Evolutionary conservation across 2,113 vertebrate species (phyloP).

Genomic region (Hydrochoerus hydrochaeris): DNA sequence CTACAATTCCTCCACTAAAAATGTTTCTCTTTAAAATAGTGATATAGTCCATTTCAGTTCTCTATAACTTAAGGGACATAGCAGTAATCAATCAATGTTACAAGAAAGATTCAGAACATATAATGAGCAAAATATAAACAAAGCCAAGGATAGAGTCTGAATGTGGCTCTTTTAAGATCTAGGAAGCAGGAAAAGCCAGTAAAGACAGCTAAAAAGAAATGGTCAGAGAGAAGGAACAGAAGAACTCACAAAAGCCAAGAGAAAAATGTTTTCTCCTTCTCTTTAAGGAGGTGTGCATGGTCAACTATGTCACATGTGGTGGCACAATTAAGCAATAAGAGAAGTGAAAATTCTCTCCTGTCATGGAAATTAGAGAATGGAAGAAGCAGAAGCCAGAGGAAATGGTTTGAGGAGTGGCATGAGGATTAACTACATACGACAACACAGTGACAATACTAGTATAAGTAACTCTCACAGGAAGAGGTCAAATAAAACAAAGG

Average conservation of each 20-base stretch:
- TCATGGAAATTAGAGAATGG: background rate
- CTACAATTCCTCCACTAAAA: background rate
- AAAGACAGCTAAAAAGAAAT: background rate
- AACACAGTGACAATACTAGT: background rate
- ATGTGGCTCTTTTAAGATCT: background rate
- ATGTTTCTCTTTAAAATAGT: background rate
- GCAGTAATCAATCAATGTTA: background rate
- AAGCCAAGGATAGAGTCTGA: background rate
- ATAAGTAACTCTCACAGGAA: background rate
- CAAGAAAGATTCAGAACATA: background rate
- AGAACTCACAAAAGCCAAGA: background rate
- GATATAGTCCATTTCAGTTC: background rate
- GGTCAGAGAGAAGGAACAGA: background rate
- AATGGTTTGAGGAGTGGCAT: background rate
- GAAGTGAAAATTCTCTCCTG: background rate
- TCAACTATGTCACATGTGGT: background rate
- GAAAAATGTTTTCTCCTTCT: background rate
- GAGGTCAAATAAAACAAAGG: background rate
- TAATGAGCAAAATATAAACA: background rate
- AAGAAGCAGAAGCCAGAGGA: background rate
- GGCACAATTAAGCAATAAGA: background rate
- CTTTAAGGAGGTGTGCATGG: background rate
- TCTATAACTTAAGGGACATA: conserved; percentile 19
- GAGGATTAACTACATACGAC: background rate
- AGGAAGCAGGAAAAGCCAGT: background rate